Evolutionary conservation across 2,113 vertebrate species (phyloP).

Genomic region (Cepphus grylle): DNA sequence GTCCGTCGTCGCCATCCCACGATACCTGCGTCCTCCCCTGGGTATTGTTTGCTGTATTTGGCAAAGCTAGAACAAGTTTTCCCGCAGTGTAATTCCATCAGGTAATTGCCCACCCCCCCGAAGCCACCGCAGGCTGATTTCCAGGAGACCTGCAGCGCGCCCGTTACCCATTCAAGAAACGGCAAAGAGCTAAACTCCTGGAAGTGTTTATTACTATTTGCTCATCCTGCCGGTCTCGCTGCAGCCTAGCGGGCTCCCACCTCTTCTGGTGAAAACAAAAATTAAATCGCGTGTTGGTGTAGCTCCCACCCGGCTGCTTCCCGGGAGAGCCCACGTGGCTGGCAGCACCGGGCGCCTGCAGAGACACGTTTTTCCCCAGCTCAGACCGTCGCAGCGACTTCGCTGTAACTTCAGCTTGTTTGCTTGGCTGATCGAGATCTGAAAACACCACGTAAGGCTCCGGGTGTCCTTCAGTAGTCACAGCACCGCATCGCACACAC

Average conservation of each 20-base stretch:
- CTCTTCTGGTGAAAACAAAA: background rate
- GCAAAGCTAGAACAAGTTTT: background rate
- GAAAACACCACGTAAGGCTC: background rate
- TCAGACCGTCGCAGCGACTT: background rate
- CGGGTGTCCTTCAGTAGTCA: background rate
- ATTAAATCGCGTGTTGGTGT: background rate
- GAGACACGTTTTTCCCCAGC: background rate
- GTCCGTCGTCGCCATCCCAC: background rate
- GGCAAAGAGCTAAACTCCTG: background rate
- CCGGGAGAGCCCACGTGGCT: background rate
- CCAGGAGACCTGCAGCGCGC: background rate
- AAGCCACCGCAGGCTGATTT: background rate
- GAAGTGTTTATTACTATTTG: background rate
- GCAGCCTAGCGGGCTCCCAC: background rate
- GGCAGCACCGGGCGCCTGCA: background rate
- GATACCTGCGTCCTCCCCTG: accelerated
- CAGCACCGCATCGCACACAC: background rate
- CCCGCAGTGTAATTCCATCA: background rate
- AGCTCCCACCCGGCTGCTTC: background rate
- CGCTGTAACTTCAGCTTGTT: background rate
- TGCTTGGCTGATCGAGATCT: background rate
- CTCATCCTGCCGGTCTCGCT: background rate
- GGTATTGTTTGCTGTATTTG: background rate
- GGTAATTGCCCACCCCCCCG: background rate
- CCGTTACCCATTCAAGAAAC: background rate